Evolutionary conservation across 2,113 vertebrate genomes (phyloP).

Genomic region (Nannospalax galili): DNA sequence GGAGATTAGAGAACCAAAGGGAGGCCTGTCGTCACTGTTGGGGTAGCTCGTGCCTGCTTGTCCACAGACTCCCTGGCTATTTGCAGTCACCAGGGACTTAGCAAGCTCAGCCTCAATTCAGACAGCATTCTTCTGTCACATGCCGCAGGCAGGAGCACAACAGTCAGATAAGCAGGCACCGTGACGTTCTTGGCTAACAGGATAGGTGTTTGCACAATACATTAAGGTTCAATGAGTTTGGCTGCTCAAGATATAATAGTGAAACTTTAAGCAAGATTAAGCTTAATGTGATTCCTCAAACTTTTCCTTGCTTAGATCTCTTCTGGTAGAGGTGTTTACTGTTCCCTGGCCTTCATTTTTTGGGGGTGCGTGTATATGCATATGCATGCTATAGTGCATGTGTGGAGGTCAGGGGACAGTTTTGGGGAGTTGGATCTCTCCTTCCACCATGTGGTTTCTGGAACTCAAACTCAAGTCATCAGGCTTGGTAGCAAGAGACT

Average conservation of each 20-base stretch:
- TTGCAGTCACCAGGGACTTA: constrained; percentile 21
- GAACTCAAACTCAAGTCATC: neutral
- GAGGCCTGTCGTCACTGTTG: neutral
- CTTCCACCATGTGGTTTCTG: neutral
- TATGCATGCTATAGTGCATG: neutral
- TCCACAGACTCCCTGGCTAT: constrained; percentile 24
- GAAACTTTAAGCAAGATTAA: constrained; percentile 45
- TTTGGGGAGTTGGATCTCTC: neutral
- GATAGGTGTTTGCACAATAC: neutral
- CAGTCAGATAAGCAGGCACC: neutral
- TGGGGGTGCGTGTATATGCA: neutral
- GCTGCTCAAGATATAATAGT: neutral
- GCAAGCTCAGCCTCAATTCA: neutral
- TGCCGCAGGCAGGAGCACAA: neutral
- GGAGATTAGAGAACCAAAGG: constrained; percentile 27
- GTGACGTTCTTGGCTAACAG: neutral
- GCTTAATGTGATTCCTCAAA: neutral
- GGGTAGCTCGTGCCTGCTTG: constrained; percentile 1
- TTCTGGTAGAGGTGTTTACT: neutral
- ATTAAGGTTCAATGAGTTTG: constrained; percentile 9
- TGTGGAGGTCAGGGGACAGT: neutral
- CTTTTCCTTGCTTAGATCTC: neutral
- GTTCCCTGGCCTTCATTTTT: neutral
- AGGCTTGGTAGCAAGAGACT: neutral
- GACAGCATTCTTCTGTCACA: constrained; percentile 52